Evolutionary conservation across 2,888 invertebrate genomes (phyloP).

Genomic region (Lissocephala sabroskyi): DNA sequence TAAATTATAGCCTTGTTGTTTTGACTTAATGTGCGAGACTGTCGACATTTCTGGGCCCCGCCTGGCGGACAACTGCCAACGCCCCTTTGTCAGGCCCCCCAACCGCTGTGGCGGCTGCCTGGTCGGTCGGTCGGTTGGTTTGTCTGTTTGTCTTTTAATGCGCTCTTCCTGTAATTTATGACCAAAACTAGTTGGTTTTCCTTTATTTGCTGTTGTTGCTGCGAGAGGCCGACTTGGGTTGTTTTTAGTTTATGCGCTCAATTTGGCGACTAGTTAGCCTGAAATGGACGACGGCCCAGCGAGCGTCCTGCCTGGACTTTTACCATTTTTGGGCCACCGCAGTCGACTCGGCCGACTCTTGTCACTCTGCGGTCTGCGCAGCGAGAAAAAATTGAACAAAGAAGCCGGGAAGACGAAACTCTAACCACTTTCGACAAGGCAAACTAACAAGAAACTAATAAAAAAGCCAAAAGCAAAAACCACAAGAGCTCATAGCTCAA

Average conservation of each 20-base stretch:
- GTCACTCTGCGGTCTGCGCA: conserved; percentile 21
- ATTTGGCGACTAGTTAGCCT: conserved; percentile 59
- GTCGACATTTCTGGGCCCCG: background rate
- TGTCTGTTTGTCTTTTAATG: conserved; percentile 27
- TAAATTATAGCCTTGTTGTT: conserved; percentile 28
- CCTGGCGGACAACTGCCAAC: too few species aligned
- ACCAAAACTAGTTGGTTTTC: conserved; percentile 36
- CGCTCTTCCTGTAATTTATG: conserved; percentile 52
- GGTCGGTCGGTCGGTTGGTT: too few species aligned
- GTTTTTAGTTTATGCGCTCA: conserved; percentile 58
- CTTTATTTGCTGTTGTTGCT: conserved; percentile 17
- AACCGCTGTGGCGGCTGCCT: too few species aligned
- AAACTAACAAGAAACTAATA: conserved; percentile 53
- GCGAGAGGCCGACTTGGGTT: too few species aligned
- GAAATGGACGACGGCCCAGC: conserved; percentile 23
- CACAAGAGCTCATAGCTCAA: conserved; percentile 61
- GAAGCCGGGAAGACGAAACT: conserved; percentile 13
- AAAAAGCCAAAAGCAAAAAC: conserved; percentile 50
- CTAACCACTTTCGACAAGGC: conserved; percentile 38
- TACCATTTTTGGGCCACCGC: conserved; percentile 18
- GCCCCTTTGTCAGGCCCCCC: too few species aligned
- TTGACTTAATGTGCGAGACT: conserved; percentile 28
- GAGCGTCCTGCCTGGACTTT: conserved; percentile 5
- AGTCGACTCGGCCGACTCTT: conserved; percentile 3
- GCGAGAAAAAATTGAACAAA: background rate